phyloP scores from a whole-genome alignment of 2,113 vertebrate genomes.

The Aegithalos caudatus region DNA sequence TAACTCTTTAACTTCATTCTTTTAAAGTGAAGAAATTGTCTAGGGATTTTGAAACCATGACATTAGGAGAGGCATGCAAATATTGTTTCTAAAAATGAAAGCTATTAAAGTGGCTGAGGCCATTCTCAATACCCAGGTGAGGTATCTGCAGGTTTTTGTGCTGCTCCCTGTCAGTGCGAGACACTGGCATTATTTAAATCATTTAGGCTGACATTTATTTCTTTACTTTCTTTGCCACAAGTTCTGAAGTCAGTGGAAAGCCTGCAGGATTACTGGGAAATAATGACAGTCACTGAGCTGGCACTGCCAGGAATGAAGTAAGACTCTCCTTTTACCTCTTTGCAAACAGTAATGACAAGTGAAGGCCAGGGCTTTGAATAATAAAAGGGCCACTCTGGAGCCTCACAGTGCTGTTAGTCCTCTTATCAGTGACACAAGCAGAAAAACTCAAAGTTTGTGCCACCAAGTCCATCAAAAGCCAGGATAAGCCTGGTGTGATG shows the following conservation, averaged over 20 bases:
- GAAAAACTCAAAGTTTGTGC: neutral
- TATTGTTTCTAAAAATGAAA: neutral
- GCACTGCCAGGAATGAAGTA: slow-evolving; percentile 56
- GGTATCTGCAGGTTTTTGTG: neutral
- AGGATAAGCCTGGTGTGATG: neutral
- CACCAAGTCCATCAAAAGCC: neutral
- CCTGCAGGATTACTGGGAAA: slow-evolving; percentile 25
- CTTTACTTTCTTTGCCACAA: slow-evolving; percentile 9
- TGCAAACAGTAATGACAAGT: neutral
- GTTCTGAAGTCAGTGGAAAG: slow-evolving; percentile 59
- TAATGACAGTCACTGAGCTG: slow-evolving; percentile 34
- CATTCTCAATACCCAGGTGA: neutral
- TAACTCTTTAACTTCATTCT: neutral
- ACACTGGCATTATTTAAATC: slow-evolving; percentile 22
- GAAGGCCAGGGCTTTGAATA: neutral
- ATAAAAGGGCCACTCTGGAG: neutral
- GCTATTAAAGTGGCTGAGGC: neutral
- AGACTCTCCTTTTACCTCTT: slow-evolving; percentile 13
- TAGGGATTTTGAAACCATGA: slow-evolving; percentile 11
- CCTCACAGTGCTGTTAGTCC: neutral
- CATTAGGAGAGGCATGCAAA: neutral
- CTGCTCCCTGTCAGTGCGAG: neutral
- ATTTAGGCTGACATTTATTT: slow-evolving; percentile 14
- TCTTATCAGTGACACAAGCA: neutral
- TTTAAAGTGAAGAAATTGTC: slow-evolving; percentile 1